Evolutionary conservation across 2,888 invertebrate species (phyloP).

Genomic region (Pseudeuparius sepicola): DNA sequence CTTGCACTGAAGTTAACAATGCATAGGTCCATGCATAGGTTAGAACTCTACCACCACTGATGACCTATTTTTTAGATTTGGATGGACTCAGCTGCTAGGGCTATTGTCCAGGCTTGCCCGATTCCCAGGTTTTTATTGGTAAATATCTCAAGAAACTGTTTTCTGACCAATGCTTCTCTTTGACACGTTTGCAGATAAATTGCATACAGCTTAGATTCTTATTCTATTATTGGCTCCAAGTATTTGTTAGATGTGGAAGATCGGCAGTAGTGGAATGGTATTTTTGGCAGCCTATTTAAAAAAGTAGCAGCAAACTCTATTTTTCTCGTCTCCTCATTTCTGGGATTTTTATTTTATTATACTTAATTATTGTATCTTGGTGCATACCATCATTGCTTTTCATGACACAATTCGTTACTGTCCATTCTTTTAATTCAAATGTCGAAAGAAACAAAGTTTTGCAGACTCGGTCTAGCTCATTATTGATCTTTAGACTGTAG

Average conservation of each 20-base stretch:
- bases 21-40: too few relatives aligned
- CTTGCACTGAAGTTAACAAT: too few relatives aligned
- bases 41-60: too few relatives aligned
- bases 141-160: slow-evolving; percentile 2
- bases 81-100: too few relatives aligned
- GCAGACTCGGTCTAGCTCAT: slow-evolving; percentile 3
- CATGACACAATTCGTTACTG: slow-evolving; percentile 1
- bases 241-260: slow-evolving; percentile 2
- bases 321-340: too few relatives aligned
- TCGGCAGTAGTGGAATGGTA: too few relatives aligned
- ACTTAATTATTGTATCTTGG: not conserved
- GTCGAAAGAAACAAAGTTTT: not conserved
- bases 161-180: slow-evolving; percentile 5
- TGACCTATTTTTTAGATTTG: too few relatives aligned
- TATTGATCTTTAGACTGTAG: slow-evolving; percentile 5
- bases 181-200: not conserved
- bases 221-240: slow-evolving; percentile 1
- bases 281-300: too few relatives aligned
- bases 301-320: too few relatives aligned
- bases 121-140: too few relatives aligned
- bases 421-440: slow-evolving; percentile 2
- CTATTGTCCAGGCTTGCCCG: not conserved
- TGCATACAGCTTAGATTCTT: slow-evolving; percentile 3
- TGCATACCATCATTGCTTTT: slow-evolving; percentile 4
- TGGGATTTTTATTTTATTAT: too few relatives aligned